Percentiles rank a stretch among this genome's conserved stretches.
Conservation (phyloP, 2,113 vertebrate genomes). For the Daboia siamensis region DNA sequence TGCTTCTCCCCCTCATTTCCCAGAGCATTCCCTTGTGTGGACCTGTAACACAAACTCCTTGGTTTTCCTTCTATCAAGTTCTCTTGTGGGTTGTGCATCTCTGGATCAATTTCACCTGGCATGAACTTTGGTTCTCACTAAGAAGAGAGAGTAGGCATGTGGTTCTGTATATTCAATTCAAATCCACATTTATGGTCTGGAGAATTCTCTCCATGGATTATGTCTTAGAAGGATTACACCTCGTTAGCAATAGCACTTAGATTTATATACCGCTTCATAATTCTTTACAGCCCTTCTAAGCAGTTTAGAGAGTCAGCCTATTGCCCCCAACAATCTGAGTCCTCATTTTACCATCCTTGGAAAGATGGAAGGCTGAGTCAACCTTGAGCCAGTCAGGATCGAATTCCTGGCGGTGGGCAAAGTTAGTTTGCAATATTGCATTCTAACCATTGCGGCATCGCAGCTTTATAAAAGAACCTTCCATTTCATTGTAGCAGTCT, state of each 20-base stretch:
- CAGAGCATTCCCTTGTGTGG: not conserved
- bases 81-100: conserved; percentile 46
- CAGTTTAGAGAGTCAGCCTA: not conserved
- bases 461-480: not conserved
- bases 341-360: not conserved
- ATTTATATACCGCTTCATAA: not conserved
- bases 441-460: too few species aligned
- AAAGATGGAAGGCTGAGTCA: not conserved
- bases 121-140: not conserved
- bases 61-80: not conserved
- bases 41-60: not conserved
- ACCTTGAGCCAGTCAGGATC: too few species aligned
- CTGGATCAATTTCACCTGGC: conserved; percentile 8
- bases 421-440: too few species aligned
- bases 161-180: not conserved
- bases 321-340: not conserved
- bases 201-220: too few species aligned
- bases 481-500: not conserved
- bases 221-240: not conserved
- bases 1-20: not conserved
- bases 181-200: not conserved
- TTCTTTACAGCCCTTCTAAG: not conserved
- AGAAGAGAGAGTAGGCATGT: not conserved
- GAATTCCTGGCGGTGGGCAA: too few species aligned
- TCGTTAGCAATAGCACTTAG: not conserved